Evolutionary conservation across 2,113 vertebrate genomes (phyloP), one percentile per base, ranked within the genome.

Genomic region (Bujurquina vittata): DNA sequence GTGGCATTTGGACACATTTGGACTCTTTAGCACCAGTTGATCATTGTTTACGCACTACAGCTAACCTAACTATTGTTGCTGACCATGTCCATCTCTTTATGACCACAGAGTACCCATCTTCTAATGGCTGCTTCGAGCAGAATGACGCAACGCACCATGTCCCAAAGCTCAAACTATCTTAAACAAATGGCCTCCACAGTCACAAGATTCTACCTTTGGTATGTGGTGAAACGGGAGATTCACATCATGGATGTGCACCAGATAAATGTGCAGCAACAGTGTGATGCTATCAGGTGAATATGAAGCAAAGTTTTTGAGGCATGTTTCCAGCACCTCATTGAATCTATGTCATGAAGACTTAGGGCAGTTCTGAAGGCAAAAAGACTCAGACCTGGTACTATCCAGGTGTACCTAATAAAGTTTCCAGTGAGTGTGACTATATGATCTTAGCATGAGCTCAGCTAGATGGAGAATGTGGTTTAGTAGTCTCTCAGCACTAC

Each of bases 51-150:
- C 46, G 15, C 22, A 46, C 46, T 3, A 0, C 15, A 67, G 63
- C 40, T 0, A 0, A 67, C 3, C 22, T 67, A 22, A 67, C 15
- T 29, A 18, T 67, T 18, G 8, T 26, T 67, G 63, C 4, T 67
- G 40, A 67, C 22, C 46, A 23, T 29, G 40, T 67, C 40, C 22
- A 67, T 46, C 3, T 3, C 37, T 46, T 67, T 67, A 67, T 26
- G 37, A 46, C 22, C 37, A 18, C 37, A 3, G 22, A 26, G 63
- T 67, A 0, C 22, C 22, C 40, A 46, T 18, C 26, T 67, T 18
- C 15, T 23, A 6, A 49, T 67, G 37, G 63, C 8, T 1, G 3
- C 62, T 67, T 67, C 62, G 5, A 26, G 14, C 63, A 67, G 37
- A 17, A 67, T 67, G 4, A 67, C 40, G 26, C 26, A 67, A 33